Percentiles rank a stretch among this genome's conserved stretches.
phyloP scores from a whole-genome alignment of 2,797 vertebrate genomes.

The Potorous gilbertii region DNA sequence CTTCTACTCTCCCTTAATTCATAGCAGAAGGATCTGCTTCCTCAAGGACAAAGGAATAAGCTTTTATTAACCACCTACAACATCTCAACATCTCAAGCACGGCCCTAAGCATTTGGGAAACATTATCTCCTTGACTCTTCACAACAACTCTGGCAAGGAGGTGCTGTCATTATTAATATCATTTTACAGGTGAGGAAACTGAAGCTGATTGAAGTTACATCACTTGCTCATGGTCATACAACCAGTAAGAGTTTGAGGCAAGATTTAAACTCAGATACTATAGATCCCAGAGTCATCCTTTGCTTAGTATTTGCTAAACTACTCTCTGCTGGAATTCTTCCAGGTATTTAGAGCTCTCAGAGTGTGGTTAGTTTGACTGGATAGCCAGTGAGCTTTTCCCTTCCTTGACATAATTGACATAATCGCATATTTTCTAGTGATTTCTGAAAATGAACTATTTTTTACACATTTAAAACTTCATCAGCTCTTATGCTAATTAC shows the following conservation, averaged over 20 bases:
- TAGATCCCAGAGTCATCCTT: not conserved
- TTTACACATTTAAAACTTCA: not conserved
- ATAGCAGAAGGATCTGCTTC: not conserved
- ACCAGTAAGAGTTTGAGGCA: not conserved
- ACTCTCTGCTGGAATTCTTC: not conserved
- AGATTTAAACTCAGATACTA: not conserved
- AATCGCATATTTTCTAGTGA: not conserved
- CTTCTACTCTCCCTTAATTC: not conserved
- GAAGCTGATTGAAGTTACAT: not conserved
- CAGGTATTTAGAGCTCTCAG: not conserved
- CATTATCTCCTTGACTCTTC: not conserved
- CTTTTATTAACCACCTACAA: not conserved
- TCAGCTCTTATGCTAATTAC: not conserved
- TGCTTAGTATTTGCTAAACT: not conserved
- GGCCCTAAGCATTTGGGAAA: not conserved
- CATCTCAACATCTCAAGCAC: not conserved
- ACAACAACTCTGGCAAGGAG: not conserved
- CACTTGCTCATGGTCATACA: not conserved
- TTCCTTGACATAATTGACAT: not conserved
- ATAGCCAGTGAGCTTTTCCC: not conserved
- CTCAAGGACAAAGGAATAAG: not conserved
- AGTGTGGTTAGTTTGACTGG: not conserved
- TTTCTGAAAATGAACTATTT: not conserved
- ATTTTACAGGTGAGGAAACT: not conserved
- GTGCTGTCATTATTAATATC: not conserved